Percentiles rank a stretch among this genome's conserved stretches.
These are phyloP conservation scores for Chrysolina haemoptera DNA, from an alignment of 2,888 invertebrate species.

Conservation along the genomic window DNA sequence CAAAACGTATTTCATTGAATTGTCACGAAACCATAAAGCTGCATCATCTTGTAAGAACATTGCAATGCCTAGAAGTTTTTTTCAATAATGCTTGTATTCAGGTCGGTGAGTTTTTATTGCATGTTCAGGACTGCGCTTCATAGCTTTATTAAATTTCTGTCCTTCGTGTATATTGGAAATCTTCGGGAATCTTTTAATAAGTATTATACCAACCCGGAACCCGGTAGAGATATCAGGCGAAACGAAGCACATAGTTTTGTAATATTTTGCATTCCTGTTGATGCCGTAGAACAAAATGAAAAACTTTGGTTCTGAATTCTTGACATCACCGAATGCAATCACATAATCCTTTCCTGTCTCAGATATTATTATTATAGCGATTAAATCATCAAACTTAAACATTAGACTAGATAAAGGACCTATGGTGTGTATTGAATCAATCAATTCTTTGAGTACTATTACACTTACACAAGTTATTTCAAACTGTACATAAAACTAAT, in stretches of 20 bases:
- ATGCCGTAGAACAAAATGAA: neutral
- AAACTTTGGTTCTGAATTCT: neutral
- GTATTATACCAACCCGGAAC: neutral
- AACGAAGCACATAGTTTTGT: neutral
- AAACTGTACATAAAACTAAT: no score
- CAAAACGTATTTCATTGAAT: no score
- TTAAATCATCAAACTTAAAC: no score
- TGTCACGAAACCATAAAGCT: no score
- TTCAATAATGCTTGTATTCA: conserved; percentile 1
- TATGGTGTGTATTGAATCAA: no score
- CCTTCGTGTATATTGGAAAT: conserved; percentile 1
- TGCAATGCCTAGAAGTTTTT: neutral
- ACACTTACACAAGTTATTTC: no score
- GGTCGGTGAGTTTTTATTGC: neutral
- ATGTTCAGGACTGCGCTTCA: neutral
- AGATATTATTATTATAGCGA: no score
- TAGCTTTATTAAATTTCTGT: conserved; percentile 2
- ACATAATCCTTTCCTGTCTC: no score
- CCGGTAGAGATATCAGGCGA: neutral
- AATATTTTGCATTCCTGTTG: neutral
- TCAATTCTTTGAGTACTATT: no score
- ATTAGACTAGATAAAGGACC: no score
- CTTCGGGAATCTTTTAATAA: neutral
- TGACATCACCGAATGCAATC: no score
- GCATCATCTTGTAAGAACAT: neutral